These are phyloP conservation scores for Lethenteron reissneri DNA, from an alignment of 2,113 vertebrate species.

Conservation along the genomic window DNA sequence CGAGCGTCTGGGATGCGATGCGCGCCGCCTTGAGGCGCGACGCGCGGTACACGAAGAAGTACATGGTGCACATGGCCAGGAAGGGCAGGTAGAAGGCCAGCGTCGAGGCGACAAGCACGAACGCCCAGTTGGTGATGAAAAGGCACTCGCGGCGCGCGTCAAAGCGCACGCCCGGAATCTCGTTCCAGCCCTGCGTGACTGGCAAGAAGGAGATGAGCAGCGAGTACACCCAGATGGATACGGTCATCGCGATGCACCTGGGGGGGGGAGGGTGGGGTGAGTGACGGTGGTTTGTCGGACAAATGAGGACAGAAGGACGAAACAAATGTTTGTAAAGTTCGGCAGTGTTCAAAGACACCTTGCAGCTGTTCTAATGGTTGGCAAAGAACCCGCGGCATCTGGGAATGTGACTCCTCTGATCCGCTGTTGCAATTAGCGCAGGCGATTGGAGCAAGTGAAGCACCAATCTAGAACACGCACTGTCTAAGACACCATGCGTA, in stretches of 20 bases:
- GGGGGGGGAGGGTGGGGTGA: not conserved
- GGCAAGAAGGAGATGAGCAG: slow-evolving; percentile 8
- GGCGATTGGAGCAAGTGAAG: too few species aligned
- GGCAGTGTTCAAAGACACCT: too few species aligned
- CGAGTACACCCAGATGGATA: slow-evolving; percentile 8
- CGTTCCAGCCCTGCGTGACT: slow-evolving; percentile 8
- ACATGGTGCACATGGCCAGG: slow-evolving; percentile 9
- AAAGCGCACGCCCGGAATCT: slow-evolving; percentile 19
- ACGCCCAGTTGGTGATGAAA: slow-evolving; percentile 5
- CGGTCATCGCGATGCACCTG: slow-evolving; percentile 7
- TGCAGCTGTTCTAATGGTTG: too few species aligned
- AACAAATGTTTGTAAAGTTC: too few species aligned
- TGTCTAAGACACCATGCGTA: too few species aligned
- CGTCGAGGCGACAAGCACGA: slow-evolving; percentile 1
- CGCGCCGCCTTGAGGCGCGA: slow-evolving; percentile 7
- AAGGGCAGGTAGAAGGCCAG: slow-evolving; percentile 8
- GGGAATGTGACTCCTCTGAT: too few species aligned
- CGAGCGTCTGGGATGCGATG: slow-evolving; percentile 13
- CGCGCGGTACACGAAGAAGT: slow-evolving; percentile 8
- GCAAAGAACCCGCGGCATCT: too few species aligned
- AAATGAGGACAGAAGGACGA: too few species aligned
- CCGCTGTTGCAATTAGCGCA: too few species aligned
- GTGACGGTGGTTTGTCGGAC: too few species aligned
- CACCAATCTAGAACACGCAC: too few species aligned
- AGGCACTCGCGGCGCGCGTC: slow-evolving; percentile 9